These are phyloP conservation scores for Ichneumoninae sp. DNA, from an alignment of 2,888 invertebrate genomes.

Conservation along the genomic window DNA sequence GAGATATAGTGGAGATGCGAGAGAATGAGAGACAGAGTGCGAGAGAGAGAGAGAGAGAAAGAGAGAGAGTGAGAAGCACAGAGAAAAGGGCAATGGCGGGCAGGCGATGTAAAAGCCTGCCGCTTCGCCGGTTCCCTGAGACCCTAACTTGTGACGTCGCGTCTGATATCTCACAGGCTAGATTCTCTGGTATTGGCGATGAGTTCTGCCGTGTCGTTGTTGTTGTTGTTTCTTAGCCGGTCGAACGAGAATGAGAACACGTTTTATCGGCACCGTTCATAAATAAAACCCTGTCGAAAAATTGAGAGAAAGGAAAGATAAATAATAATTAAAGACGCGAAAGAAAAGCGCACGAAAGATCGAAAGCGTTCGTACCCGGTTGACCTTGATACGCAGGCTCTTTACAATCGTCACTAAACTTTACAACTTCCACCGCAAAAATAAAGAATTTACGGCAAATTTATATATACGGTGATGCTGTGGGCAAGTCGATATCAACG, in stretches of 20 bases:
- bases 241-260: background rate
- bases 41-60: conserved; percentile 27
- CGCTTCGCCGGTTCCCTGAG: conserved; percentile 90
- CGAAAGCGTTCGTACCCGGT: background rate
- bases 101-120: conserved; percentile 83
- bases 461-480: background rate
- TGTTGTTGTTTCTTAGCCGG: conserved; percentile 32
- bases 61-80: conserved; percentile 59
- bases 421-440: background rate
- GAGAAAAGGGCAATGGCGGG: conserved; percentile 79
- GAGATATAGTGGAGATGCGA: conserved; percentile 23
- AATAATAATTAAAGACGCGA: background rate
- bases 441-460: background rate
- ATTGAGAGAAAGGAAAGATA: background rate
- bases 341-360: conserved; percentile 8
- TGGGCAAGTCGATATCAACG: conserved; percentile 6
- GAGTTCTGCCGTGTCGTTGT: conserved; percentile 84
- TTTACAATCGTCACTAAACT: conserved; percentile 8
- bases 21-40: conserved; percentile 44
- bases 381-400: conserved; percentile 31
- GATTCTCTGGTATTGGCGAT: conserved; percentile 90
- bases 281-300: background rate
- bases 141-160: conserved; percentile 91
- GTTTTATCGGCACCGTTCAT: no score
- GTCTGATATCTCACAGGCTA: conserved; percentile 89